phyloP scores from a whole-genome alignment of 2,888 invertebrate species.

The Cerastoderma edule region DNA sequence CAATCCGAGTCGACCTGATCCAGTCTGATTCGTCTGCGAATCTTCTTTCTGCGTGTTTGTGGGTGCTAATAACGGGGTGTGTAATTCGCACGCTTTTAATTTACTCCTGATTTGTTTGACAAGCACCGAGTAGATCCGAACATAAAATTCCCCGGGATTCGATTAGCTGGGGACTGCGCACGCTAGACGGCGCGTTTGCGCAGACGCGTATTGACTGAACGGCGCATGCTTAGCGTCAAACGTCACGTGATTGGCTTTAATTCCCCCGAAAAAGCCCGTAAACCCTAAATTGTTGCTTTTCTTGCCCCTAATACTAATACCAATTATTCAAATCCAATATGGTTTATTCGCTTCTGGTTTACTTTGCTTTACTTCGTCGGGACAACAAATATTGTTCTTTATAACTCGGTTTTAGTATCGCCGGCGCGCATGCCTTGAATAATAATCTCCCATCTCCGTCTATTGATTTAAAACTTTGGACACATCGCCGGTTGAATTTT shows the following conservation, averaged over 20 bases:
- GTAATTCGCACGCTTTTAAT: slow-evolving; percentile 45
- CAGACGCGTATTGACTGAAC: slow-evolving; percentile 36
- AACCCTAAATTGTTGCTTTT: slow-evolving; percentile 37
- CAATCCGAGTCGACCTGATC: too few relatives aligned
- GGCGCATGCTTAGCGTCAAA: slow-evolving; percentile 35
- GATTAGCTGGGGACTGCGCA: slow-evolving; percentile 33
- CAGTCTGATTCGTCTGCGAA: too few relatives aligned
- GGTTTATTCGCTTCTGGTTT: slow-evolving; percentile 40
- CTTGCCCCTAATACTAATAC: slow-evolving; percentile 35
- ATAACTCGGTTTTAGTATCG: slow-evolving; percentile 38
- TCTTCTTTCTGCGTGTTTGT: too few relatives aligned
- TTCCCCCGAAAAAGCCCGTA: slow-evolving; percentile 31
- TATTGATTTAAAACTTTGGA: slow-evolving; percentile 6
- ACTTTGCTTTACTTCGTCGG: slow-evolving; percentile 26
- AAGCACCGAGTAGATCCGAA: slow-evolving; percentile 30
- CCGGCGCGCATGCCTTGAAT: slow-evolving; percentile 40
- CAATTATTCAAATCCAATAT: slow-evolving; percentile 54
- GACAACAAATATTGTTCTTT: slow-evolving; percentile 54
- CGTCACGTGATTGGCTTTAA: slow-evolving; percentile 35
- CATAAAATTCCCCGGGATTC: slow-evolving; percentile 36
- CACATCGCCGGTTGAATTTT: too few relatives aligned
- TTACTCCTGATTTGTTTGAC: slow-evolving; percentile 47
- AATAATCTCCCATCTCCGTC: slow-evolving; percentile 17
- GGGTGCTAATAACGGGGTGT: slow-evolving; percentile 28
- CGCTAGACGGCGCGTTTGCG: slow-evolving; percentile 29